phyloP scores from a whole-genome alignment of 2,113 vertebrate species.

The Pelodiscus sinensis region DNA sequence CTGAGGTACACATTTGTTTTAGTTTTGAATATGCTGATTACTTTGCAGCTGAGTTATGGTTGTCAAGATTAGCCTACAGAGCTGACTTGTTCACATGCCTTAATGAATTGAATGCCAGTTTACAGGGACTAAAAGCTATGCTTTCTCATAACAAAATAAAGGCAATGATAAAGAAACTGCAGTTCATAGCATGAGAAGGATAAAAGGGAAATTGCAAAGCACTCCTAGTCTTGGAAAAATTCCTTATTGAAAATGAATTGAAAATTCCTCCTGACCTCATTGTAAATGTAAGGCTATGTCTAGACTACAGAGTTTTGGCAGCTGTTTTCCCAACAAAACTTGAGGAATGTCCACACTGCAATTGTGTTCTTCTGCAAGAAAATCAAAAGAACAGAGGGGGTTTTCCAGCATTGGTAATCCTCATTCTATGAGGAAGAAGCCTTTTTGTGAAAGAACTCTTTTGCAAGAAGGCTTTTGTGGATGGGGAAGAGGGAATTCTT shows the following conservation, averaged over 20 bases:
- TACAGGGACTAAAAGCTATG: neutral
- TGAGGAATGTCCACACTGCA: no score
- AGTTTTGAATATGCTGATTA: slow-evolving; percentile 19
- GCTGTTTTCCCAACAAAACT: no score
- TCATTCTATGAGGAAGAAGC: no score
- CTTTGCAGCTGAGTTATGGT: slow-evolving; percentile 54
- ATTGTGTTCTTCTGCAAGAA: no score
- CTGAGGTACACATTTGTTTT: slow-evolving; percentile 41
- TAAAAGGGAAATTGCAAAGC: slow-evolving; percentile 42
- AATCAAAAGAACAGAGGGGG: no score
- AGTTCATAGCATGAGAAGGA: slow-evolving; percentile 6
- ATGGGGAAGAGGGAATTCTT: no score
- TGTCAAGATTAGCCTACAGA: slow-evolving; percentile 47
- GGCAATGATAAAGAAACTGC: neutral
- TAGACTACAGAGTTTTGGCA: no score
- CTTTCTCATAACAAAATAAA: slow-evolving; percentile 34
- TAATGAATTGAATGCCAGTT: neutral
- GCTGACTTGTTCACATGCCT: slow-evolving; percentile 15
- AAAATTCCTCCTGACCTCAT: slow-evolving; percentile 43
- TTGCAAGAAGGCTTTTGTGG: no score
- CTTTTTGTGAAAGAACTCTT: no score
- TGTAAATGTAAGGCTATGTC: neutral
- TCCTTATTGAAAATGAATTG: slow-evolving; percentile 46
- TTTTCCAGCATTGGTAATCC: no score
- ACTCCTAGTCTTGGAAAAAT: slow-evolving; percentile 18